Evolutionary conservation across 2,113 vertebrate species (phyloP), one percentile per base, ranked within the genome.

Genomic region (Silurus asotus): DNA sequence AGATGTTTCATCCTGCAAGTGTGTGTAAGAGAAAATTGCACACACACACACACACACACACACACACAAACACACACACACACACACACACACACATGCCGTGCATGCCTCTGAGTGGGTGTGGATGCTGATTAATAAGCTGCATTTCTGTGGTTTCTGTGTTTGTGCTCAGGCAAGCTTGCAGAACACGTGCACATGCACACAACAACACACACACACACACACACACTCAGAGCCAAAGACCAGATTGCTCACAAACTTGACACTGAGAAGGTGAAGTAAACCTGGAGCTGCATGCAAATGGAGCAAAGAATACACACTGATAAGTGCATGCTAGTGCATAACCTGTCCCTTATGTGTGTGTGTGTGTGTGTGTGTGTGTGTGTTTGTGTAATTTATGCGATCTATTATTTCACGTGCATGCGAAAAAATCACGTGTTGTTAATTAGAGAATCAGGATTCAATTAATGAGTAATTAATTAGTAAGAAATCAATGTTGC

Each of bases 131-230:
- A 37, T 78, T 78, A 78, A 78, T 59, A 78, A 14, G 3, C 55
- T 59, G 77, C 13, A 59, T 61, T n/a, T 8, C 25, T 82, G 59
- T 67, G 80, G 58, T 61, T 37, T 37, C 37, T 37, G 45, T 80
- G 78, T 80, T 80, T 80, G 78, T 20, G 78, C 61, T 82, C 23
- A 2, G 15, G 80, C 48, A 25, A 65, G 80, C 58, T 17, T 82
- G 62, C 62, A 69, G 10, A 17, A 55, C 70, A 8, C 48, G 55
- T 7, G 0, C 67, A 7, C 65, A 37, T 37, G 6, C 65, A 67
- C 65, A 67, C 65, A 28, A 25, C 14, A n/a, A 67, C n/a, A 67
- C 65, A 28, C 65, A 37, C 67, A 37, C 28, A n/a, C 62, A n/a
- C 62, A 23, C 62, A 11, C 19, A 2, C 53, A 51, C 23, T 8